phyloP scores from a whole-genome alignment of 2,888 invertebrate genomes.

The Harpalus rubripes region DNA sequence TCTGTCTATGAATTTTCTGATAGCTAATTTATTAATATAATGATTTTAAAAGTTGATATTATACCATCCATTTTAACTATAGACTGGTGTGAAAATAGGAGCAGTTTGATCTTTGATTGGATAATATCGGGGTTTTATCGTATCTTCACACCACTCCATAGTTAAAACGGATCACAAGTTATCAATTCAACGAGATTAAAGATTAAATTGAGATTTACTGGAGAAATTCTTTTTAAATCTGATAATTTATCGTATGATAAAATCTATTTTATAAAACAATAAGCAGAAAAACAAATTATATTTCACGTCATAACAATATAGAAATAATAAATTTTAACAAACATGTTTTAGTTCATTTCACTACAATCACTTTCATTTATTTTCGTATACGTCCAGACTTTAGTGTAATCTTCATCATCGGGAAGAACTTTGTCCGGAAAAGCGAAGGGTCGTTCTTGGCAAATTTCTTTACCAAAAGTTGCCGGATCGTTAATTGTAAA shows the following conservation, averaged over 20 bases:
- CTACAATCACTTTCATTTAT: not conserved
- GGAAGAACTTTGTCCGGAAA: constrained; percentile 21
- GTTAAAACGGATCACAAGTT: too few relatives aligned
- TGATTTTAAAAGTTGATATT: too few relatives aligned
- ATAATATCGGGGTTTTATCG: too few relatives aligned
- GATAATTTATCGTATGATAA: constrained; percentile 8
- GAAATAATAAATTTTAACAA: not conserved
- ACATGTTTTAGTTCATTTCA: not conserved
- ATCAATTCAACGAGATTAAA: not conserved
- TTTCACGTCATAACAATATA: not conserved
- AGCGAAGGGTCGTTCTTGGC: constrained; percentile 53
- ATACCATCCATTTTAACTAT: too few relatives aligned
- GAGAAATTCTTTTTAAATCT: constrained; percentile 22
- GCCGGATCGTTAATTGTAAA: constrained; percentile 66
- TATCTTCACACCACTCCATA: too few relatives aligned
- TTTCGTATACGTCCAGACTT: not conserved
- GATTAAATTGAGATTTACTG: not conserved
- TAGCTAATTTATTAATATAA: too few relatives aligned
- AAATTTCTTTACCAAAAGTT: constrained; percentile 60
- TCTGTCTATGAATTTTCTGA: too few relatives aligned
- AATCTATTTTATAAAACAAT: constrained; percentile 8
- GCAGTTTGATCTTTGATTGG: too few relatives aligned
- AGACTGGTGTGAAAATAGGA: too few relatives aligned
- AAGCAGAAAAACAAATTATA: not conserved
- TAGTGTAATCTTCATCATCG: not conserved